Percentiles rank a stretch among this genome's conserved stretches.
These are phyloP conservation scores for Tachina grossa DNA, from an alignment of 2,888 invertebrate species.

Conservation along the genomic window DNA sequence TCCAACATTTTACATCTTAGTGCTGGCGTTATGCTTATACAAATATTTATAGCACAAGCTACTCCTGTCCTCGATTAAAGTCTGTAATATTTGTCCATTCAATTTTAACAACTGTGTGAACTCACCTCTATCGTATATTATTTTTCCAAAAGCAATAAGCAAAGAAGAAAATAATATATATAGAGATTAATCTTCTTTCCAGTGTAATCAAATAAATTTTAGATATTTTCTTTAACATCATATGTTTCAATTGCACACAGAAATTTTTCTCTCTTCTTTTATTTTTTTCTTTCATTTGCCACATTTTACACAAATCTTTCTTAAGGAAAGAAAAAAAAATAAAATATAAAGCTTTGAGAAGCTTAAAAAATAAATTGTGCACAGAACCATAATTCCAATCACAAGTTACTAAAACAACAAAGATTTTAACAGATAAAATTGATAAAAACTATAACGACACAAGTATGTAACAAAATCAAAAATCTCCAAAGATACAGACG, in stretches of 20 bases:
- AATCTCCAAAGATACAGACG: conserved; percentile 51
- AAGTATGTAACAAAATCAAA: conserved; percentile 60
- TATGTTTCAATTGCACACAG: conserved; percentile 35
- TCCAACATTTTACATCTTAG: too few relatives aligned
- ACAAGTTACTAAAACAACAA: conserved; percentile 60
- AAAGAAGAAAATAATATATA: background rate
- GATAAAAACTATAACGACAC: conserved; percentile 25
- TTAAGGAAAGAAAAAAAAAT: background rate
- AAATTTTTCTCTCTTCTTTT: background rate
- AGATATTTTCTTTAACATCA: conserved; percentile 28
- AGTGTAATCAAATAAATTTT: conserved; percentile 33
- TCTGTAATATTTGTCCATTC: conserved; percentile 24
- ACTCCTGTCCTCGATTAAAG: too few relatives aligned
- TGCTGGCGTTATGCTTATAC: too few relatives aligned
- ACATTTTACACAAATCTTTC: conserved; percentile 6
- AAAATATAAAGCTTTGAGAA: conserved; percentile 6
- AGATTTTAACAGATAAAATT: conserved; percentile 53
- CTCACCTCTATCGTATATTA: conserved; percentile 6
- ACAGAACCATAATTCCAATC: conserved; percentile 61
- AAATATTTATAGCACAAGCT: too few relatives aligned
- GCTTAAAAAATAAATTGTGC: conserved; percentile 50
- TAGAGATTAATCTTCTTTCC: conserved; percentile 2
- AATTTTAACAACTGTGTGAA: conserved; percentile 26
- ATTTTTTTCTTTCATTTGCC: background rate
- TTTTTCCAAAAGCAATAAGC: background rate